Base-by-base conservation (phyloP, 2,888 invertebrate species). In the Apamea crenata region DNA sequence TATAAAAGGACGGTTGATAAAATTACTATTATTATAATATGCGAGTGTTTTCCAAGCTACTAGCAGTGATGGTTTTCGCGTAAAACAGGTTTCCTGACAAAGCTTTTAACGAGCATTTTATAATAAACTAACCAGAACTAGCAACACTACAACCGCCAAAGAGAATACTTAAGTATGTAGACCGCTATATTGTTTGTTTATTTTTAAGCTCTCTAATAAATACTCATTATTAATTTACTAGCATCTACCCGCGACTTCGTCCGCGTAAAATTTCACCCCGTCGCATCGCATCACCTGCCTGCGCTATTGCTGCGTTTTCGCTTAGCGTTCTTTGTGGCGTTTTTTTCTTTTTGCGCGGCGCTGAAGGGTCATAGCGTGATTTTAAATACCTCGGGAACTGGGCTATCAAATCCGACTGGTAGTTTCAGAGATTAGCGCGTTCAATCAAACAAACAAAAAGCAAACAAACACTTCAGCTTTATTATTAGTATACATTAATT, bases 41-140 rank as follows among this genome's bases (percentile, higher is more conserved):
- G 69, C 14, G n/a, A 72, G 50, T 65, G 66, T 74, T 83, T 73
- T 59, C 61, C 1, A 6, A 80, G 40, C 56, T 77, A 67, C 65
- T 44, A 56, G 53, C 70, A 77, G 44, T 63, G 70, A 56, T 70
- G 40, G 14, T 71, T 68, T 77, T 80, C 53, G 40, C 78, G 40
- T 59, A 65, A 74, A 87, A 74, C 69, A 5, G 66, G 32, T 82
- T 79, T 82, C 61, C 74, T 81, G 53, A 71, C 76, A 72, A 82
- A 78, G 89, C 83, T 88, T 87, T 84, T 83, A 85, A 87, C 74
- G 67, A 83, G 74, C 59, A 68, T 87, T 88, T 79, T 78, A 89
- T 76, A 73, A 72, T 74, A 70, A 87, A 84, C 78, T 82, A 82
- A 82, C 82, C 83, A 87, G 79, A 80, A 81, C 77, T 82, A 81